phyloP scores from a whole-genome alignment of 1,140 invertebrate species.

The Bombus breviceps region DNA sequence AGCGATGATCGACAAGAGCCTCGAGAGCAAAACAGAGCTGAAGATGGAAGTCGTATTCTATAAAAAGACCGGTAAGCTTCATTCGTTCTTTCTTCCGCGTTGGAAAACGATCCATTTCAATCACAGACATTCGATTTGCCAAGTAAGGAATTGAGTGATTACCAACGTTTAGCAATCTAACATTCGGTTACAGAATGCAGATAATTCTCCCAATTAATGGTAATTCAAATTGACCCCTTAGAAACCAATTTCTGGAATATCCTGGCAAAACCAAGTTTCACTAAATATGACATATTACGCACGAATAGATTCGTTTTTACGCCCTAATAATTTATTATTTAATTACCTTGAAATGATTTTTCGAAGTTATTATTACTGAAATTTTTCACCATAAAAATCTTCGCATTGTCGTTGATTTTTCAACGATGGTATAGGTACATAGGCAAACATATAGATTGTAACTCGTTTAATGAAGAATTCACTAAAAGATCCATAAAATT shows the following conservation, averaged over 20 bases:
- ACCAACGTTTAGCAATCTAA: background rate
- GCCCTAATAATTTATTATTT: too few relatives aligned
- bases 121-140: background rate
- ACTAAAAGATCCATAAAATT: too few relatives aligned
- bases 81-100: background rate
- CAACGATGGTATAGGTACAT: too few relatives aligned
- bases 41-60: slow-evolving; percentile 97
- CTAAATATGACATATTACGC: background rate
- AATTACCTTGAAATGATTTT: too few relatives aligned
- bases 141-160: background rate
- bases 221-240: background rate
- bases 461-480: too few relatives aligned
- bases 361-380: too few relatives aligned
- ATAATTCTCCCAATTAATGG: background rate
- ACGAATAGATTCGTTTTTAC: background rate
- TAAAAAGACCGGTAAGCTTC: slow-evolving; percentile 93
- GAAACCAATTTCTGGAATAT: background rate
- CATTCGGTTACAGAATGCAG: background rate
- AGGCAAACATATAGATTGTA: too few relatives aligned
- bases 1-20: slow-evolving; percentile 93
- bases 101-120: background rate
- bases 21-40: slow-evolving; percentile 94
- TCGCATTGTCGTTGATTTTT: too few relatives aligned
- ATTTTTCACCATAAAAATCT: too few relatives aligned
- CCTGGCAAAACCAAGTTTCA: background rate